Evolutionary conservation across 2,888 invertebrate species (phyloP).

Genomic region (Frankliniella intonsa): DNA sequence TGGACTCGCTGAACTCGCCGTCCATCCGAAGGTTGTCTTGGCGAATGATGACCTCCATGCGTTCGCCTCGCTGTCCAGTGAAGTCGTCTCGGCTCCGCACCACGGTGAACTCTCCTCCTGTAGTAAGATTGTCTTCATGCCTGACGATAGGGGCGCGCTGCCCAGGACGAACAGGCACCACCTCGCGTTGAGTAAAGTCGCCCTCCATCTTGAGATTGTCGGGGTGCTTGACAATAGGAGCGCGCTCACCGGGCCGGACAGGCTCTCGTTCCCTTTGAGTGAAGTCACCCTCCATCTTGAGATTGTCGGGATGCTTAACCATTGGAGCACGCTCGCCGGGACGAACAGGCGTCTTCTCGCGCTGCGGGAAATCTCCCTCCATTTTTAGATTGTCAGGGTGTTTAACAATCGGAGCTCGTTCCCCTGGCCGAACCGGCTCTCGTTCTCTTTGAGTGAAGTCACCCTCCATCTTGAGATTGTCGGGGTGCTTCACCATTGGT

Average conservation of each 20-base stretch:
- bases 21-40: conserved; percentile 44
- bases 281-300: conserved; percentile 54
- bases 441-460: conserved; percentile 45
- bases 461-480: conserved; percentile 55
- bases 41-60: conserved; percentile 47
- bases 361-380: conserved; percentile 48
- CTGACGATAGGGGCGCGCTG: conserved; percentile 62
- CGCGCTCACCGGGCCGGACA: conserved; percentile 43
- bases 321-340: conserved; percentile 57
- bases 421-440: conserved; percentile 44
- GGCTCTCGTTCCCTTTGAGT: conserved; percentile 39
- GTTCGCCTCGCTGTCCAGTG: conserved; percentile 60
- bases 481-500: conserved; percentile 50
- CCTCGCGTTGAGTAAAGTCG: conserved; percentile 50
- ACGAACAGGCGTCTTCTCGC: conserved; percentile 35
- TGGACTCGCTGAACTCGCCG: conserved; percentile 43
- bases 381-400: conserved; percentile 47
- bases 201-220: conserved; percentile 50
- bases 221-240: conserved; percentile 41
- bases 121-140: conserved; percentile 61
- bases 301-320: conserved; percentile 53
- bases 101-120: conserved; percentile 64
- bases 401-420: conserved; percentile 46
- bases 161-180: conserved; percentile 56
- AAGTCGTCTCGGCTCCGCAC: conserved; percentile 53